Evolutionary conservation across 2,113 vertebrate genomes (phyloP), one percentile per base, ranked within the genome.

Genomic region (Colius striatus): DNA sequence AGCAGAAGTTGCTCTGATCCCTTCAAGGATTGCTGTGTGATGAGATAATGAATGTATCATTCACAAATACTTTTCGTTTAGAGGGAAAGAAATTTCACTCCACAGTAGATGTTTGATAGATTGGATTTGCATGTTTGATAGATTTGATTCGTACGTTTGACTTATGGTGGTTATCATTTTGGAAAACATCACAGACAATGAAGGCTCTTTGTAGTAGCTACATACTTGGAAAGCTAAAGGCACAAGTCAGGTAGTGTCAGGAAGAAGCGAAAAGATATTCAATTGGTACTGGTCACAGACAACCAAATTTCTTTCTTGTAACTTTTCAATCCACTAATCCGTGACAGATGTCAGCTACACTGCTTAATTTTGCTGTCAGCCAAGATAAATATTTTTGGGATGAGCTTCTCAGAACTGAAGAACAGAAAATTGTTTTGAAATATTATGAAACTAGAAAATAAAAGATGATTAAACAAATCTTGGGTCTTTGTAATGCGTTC

Each of bases 331-430:
- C 20, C 72, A 61, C 54, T 94, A 91, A 97, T 95, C 43, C 6
- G 0, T 76, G 94, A 87, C 95, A 96, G 91, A 95, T 88, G 90
- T 93, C 84, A 91, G 78, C 89, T 83, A 89, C 58, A 43, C 55
- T 71, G 79, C 78, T 88, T 74, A 50, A 67, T 91, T 92, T 90
- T 92, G 25, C 55, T 85, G 48, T 85, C 82, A 94, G 84, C 93
- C 95, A 97, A 93, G 53, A 85, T 58, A 94, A 95, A 96, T 95
- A 87, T 91, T 95, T 94, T 91, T 43, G 74, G 34, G 67, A 94
- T 96, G 71, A 92, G 67, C 45, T 94, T 89, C 10, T 5, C 32
- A 87, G 71, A 91, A 60, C 29, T 83, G 16, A n/a, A 43, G 68
- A 95, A 90, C 43, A 90, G 43, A 91, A 94, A 91, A 86, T 55